Evolutionary conservation across 2,113 vertebrate species (phyloP).

Genomic region (Ageneiosus marmoratus): DNA sequence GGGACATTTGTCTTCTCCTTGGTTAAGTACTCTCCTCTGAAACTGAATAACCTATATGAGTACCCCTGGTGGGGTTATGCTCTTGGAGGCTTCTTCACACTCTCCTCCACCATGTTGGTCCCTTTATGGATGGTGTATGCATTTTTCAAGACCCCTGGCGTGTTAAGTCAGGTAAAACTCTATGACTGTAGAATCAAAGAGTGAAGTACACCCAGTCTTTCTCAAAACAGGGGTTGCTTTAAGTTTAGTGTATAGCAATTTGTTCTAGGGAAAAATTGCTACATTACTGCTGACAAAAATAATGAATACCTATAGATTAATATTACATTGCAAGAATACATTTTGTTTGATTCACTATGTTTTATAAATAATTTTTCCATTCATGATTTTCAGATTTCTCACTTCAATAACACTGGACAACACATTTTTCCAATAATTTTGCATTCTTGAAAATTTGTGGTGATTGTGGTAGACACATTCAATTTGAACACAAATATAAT

Average conservation of each 20-base stretch:
- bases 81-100: conserved; percentile 72
- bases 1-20: conserved; percentile 70
- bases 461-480: too few species aligned
- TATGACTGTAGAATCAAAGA: not conserved
- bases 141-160: conserved; percentile 67
- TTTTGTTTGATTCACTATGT: not conserved
- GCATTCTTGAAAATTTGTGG: too few species aligned
- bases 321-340: not conserved
- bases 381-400: not conserved
- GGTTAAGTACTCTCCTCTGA: conserved; percentile 70
- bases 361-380: not conserved
- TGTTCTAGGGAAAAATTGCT: not conserved
- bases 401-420: not conserved
- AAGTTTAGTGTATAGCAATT: not conserved
- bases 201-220: not conserved
- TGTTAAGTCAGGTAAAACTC: conserved; percentile 67
- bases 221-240: not conserved
- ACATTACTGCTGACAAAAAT: not conserved
- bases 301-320: not conserved
- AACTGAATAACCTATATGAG: conserved; percentile 74
- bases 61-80: conserved; percentile 79
- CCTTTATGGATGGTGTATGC: conserved; percentile 72
- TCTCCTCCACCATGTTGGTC: conserved; percentile 74
- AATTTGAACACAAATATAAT: too few species aligned
- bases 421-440: too few species aligned